These are phyloP conservation scores for Pristionchus mayeri DNA, from an alignment of 2,888 invertebrate genomes.

Conservation along the genomic window DNA sequence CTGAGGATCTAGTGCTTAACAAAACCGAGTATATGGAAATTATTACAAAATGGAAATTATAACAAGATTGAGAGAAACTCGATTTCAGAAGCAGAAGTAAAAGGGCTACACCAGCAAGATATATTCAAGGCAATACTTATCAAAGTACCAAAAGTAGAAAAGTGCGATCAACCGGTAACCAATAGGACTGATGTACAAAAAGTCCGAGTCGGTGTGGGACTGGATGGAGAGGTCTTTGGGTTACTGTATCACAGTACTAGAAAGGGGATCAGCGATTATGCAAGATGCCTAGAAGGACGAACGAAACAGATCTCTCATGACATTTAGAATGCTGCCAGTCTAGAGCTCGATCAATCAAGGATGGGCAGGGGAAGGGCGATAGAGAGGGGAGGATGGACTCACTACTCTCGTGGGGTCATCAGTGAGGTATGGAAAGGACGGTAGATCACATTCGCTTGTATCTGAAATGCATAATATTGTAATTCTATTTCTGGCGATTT, in stretches of 20 bases:
- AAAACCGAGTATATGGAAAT: slow-evolving; percentile 8
- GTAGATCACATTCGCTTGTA: slow-evolving; percentile 38
- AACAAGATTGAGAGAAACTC: no score
- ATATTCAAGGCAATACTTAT: slow-evolving; percentile 31
- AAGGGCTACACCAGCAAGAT: slow-evolving; percentile 14
- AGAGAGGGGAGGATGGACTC: slow-evolving; percentile 13
- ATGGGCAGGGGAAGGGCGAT: slow-evolving; percentile 9
- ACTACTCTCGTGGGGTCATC: not conserved
- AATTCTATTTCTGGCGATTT: no score
- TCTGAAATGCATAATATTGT: slow-evolving; percentile 1
- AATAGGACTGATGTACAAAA: slow-evolving; percentile 25
- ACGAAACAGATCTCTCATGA: not conserved
- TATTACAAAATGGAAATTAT: not conserved
- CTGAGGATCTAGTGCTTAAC: not conserved
- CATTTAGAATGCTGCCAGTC: no score
- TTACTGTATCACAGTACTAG: slow-evolving; percentile 22
- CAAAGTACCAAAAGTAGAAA: slow-evolving; percentile 8
- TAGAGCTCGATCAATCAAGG: not conserved
- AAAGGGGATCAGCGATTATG: not conserved
- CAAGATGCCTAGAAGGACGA: not conserved
- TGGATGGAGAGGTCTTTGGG: slow-evolving; percentile 21
- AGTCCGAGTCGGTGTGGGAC: not conserved
- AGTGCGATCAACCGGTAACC: slow-evolving; percentile 20
- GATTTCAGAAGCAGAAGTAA: not conserved
- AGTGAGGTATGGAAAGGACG: not conserved